phyloP scores from a whole-genome alignment of 2,888 invertebrate genomes.

The Nesidiocoris tenuis region DNA sequence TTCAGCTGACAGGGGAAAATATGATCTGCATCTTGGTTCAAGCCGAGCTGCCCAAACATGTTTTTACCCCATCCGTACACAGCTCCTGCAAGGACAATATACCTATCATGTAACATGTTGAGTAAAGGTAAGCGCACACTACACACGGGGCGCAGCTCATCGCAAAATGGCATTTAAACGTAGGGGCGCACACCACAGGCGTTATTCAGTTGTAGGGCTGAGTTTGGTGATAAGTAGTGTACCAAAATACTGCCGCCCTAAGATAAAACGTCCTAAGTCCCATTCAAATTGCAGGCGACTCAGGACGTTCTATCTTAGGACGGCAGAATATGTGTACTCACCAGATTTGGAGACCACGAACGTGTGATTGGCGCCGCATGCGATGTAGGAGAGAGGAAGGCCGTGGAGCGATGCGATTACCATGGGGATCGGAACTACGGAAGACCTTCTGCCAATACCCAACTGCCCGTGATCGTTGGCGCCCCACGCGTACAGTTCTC shows the following conservation, averaged over 20 bases:
- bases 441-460: conserved; percentile 64
- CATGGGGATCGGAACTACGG: conserved; percentile 61
- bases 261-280: no score
- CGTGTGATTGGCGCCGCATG: conserved; percentile 79
- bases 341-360: conserved; percentile 74
- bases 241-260: no score
- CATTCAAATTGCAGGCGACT: no score
- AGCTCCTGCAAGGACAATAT: conserved; percentile 68
- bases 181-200: conserved; percentile 3
- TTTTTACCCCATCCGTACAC: conserved; percentile 90
- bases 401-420: conserved; percentile 67
- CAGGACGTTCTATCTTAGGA: no score
- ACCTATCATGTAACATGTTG: no score
- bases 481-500: conserved; percentile 85
- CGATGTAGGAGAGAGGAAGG: conserved; percentile 74
- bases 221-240: no score
- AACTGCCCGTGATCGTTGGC: conserved; percentile 79
- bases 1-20: conserved; percentile 73
- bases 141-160: not conserved
- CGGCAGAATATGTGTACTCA: no score
- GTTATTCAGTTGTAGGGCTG: no score
- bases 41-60: conserved; percentile 76
- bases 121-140: not conserved
- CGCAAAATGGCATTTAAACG: not conserved
- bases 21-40: conserved; percentile 70